Conservation (phyloP, 2,888 invertebrate species). For the Parasteatoda lunata region DNA sequence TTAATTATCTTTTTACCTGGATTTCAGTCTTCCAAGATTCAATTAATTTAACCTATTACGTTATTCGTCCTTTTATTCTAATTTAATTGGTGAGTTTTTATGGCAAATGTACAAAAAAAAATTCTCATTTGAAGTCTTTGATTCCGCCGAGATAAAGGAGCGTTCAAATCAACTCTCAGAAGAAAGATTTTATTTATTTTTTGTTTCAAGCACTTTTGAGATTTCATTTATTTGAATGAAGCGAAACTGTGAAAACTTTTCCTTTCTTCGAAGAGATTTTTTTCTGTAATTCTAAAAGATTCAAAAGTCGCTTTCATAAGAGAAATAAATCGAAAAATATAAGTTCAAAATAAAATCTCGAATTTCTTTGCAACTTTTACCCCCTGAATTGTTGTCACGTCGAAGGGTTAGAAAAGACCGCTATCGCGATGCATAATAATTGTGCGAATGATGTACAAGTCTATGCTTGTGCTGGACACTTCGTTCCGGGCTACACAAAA, state of each 20-base stretch:
- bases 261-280: neutral
- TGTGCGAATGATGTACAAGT: slow-evolving; percentile 39
- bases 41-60: slow-evolving; percentile 14
- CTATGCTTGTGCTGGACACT: slow-evolving; percentile 21
- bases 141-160: slow-evolving; percentile 1
- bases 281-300: neutral
- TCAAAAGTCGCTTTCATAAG: slow-evolving; percentile 14
- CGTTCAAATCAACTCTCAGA: neutral
- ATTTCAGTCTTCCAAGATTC: neutral
- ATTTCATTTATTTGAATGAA: neutral
- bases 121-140: neutral
- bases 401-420: slow-evolving; percentile 6
- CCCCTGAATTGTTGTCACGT: slow-evolving; percentile 34
- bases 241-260: neutral
- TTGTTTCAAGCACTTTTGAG: neutral
- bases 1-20: slow-evolving; percentile 2
- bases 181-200: neutral
- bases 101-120: neutral
- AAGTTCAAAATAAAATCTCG: slow-evolving; percentile 19
- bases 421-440: slow-evolving; percentile 37
- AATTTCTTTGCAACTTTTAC: slow-evolving; percentile 23
- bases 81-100: slow-evolving; percentile 8
- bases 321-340: slow-evolving; percentile 34
- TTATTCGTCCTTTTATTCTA: neutral
- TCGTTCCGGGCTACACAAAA: slow-evolving; percentile 15